phyloP scores from a whole-genome alignment of 2,888 invertebrate genomes.

The Yponomeuta malinellus region DNA sequence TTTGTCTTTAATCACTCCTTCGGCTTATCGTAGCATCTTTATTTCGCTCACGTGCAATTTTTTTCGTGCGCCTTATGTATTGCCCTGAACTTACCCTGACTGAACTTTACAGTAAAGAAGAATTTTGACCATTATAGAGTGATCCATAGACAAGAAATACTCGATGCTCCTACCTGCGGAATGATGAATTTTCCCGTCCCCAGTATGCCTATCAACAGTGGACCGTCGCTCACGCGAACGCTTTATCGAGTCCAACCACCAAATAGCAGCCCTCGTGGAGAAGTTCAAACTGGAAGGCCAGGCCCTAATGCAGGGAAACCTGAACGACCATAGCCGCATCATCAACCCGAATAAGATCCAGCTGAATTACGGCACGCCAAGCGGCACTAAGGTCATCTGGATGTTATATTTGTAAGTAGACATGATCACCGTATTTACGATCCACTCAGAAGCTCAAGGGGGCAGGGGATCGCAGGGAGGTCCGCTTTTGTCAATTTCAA shows the following conservation, averaged over 20 bases:
- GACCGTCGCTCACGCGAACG: conserved; percentile 87
- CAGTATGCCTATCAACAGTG: conserved; percentile 78
- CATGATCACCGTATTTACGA: neutral
- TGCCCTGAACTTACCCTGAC: too few relatives aligned
- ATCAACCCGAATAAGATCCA: conserved; percentile 82
- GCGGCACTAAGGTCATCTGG: conserved; percentile 79
- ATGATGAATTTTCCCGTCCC: neutral
- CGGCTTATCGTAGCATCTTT: too few relatives aligned
- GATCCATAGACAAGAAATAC: too few relatives aligned
- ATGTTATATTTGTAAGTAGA: conserved; percentile 79
- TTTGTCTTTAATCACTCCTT: too few relatives aligned
- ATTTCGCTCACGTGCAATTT: too few relatives aligned
- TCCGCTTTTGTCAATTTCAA: too few relatives aligned
- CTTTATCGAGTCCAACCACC: conserved; percentile 94
- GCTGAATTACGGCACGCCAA: conserved; percentile 83
- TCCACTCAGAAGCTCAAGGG: too few relatives aligned
- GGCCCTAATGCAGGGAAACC: conserved; percentile 80
- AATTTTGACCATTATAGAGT: too few relatives aligned
- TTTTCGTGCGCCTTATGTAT: too few relatives aligned
- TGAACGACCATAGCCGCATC: conserved; percentile 74
- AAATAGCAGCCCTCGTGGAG: conserved; percentile 93
- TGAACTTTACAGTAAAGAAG: too few relatives aligned
- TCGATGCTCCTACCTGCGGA: neutral
- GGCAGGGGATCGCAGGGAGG: too few relatives aligned
- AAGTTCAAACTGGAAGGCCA: conserved; percentile 92